phyloP scores from a whole-genome alignment of 1,140 invertebrate genomes.

The Pseudomyrmex concolor region DNA sequence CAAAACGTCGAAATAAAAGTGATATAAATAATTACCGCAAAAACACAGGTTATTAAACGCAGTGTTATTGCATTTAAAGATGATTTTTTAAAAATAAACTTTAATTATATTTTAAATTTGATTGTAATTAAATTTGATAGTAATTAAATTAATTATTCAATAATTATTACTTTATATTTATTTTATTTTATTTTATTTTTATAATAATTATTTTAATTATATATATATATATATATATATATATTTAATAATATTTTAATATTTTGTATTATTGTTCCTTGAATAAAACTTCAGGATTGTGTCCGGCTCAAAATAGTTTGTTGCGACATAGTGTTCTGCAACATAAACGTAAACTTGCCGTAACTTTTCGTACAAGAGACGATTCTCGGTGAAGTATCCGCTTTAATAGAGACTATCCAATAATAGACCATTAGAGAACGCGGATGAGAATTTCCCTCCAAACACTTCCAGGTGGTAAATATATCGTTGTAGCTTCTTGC shows the following conservation, averaged over 20 bases:
- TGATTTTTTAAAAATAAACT: background rate
- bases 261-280: background rate
- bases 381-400: slow-evolving; percentile 25
- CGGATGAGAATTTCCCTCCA: slow-evolving; percentile 15
- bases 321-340: background rate
- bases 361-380: slow-evolving; percentile 20
- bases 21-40: background rate
- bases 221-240: background rate
- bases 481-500: slow-evolving; percentile 19
- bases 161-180: too few relatives aligned
- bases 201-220: background rate
- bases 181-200: too few relatives aligned
- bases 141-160: too few relatives aligned
- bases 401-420: slow-evolving; percentile 47
- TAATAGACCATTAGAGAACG: slow-evolving; percentile 51
- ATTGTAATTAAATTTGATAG: too few relatives aligned
- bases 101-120: background rate
- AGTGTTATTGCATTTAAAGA: background rate
- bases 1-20: too few relatives aligned
- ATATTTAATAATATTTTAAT: background rate
- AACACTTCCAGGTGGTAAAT: slow-evolving; percentile 52
- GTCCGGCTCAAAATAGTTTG: slow-evolving; percentile 11
- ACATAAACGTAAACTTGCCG: background rate
- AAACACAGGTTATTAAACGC: background rate
- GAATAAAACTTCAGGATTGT: background rate